Evolutionary conservation across 2,113 vertebrate genomes (phyloP).

Genomic region (Rhagologus leucostigma): DNA sequence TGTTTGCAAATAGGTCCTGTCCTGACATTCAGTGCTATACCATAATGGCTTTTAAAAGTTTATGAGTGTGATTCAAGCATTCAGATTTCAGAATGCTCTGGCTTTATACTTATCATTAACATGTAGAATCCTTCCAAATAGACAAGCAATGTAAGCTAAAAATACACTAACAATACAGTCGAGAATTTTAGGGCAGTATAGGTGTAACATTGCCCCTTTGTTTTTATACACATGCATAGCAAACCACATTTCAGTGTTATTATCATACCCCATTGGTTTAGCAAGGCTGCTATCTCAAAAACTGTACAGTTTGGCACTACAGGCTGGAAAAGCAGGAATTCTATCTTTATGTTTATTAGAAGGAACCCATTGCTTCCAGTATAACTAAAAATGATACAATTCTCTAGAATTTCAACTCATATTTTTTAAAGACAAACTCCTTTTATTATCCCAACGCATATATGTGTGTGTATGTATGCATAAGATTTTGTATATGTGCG

Average conservation of each 20-base stretch:
- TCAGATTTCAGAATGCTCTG: neutral
- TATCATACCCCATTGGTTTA: neutral
- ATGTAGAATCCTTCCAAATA: neutral
- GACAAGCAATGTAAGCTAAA: neutral
- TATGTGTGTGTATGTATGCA: rapidly evolving
- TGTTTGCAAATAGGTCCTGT: neutral
- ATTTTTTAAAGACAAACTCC: neutral
- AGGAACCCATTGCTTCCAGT: neutral
- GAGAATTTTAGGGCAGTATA: neutral
- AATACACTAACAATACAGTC: neutral
- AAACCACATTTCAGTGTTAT: neutral
- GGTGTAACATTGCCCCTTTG: neutral
- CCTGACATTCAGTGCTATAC: neutral
- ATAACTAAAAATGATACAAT: neutral
- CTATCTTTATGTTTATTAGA: neutral
- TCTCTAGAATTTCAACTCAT: neutral
- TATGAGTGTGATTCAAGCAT: neutral
- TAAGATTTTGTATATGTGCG: neutral
- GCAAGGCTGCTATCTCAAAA: neutral
- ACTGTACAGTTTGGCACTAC: neutral
- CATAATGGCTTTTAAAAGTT: neutral
- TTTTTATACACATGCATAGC: neutral
- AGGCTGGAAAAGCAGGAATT: neutral
- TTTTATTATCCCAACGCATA: neutral
- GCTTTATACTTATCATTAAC: neutral